Conservation (phyloP, 2,888 invertebrate species). For the Cistogaster globosa region DNA sequence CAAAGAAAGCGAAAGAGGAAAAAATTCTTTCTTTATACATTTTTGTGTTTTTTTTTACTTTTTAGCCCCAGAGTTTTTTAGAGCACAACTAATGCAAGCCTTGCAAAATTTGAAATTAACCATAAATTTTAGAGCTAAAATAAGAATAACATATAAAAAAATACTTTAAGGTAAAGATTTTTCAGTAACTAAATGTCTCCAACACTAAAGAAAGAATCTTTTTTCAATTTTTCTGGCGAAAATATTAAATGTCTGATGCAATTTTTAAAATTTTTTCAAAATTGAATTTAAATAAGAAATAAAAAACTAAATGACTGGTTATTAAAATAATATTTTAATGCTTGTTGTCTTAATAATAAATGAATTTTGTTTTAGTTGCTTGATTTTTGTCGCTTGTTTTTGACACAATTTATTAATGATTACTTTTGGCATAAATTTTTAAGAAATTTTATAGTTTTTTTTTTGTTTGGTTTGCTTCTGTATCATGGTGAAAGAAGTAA, state of each 20-base stretch:
- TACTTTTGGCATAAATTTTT: constrained; percentile 36
- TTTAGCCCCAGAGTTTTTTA: constrained; percentile 56
- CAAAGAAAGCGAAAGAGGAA: constrained; percentile 31
- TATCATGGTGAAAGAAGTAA: constrained; percentile 34
- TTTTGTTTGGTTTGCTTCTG: constrained; percentile 12
- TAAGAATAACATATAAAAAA: not conserved
- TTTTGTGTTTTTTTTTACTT: constrained; percentile 19
- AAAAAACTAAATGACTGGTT: not conserved
- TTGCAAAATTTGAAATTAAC: constrained; percentile 53
- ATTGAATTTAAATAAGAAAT: constrained; percentile 28
- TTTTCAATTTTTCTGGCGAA: not conserved
- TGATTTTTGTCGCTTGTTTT: not conserved
- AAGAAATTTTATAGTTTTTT: constrained; percentile 20
- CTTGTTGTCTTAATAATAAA: constrained; percentile 28
- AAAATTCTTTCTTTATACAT: constrained; percentile 37
- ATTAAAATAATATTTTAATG: constrained; percentile 42
- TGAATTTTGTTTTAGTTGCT: constrained; percentile 7
- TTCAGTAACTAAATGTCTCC: not conserved
- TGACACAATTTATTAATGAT: constrained; percentile 45
- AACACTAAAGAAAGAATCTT: no score
- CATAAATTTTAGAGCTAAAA: constrained; percentile 53
- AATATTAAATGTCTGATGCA: constrained; percentile 38
- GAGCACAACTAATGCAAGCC: constrained; percentile 62
- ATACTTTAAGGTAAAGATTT: not conserved
- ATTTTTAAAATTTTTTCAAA: constrained; percentile 40